Evolutionary conservation across 1,140 invertebrate species (phyloP).

Genomic region (Melanaphis sacchari): DNA sequence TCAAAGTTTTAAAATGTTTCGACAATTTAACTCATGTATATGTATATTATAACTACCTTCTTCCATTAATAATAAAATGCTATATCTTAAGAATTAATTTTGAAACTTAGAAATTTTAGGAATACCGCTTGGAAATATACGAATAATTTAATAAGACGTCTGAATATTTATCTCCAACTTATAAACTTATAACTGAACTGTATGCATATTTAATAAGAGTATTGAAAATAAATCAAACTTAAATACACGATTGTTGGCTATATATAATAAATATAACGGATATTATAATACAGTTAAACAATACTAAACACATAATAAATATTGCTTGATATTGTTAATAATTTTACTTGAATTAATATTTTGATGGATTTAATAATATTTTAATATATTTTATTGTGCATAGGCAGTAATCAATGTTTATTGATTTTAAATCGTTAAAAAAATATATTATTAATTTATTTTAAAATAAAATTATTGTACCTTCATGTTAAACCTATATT

Average conservation of each 20-base stretch:
- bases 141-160: neutral
- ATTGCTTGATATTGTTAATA: neutral
- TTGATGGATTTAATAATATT: neutral
- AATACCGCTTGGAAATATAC: neutral
- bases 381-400: neutral
- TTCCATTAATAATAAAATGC: neutral
- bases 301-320: neutral
- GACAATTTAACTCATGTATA: neutral
- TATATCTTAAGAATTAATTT: neutral
- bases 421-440: neutral
- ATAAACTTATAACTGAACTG: neutral
- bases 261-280: neutral
- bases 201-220: neutral
- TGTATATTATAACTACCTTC: neutral
- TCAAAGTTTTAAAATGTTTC: neutral
- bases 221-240: neutral
- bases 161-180: neutral
- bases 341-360: neutral
- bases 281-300: neutral
- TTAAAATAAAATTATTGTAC: neutral
- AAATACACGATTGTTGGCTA: neutral
- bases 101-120: neutral
- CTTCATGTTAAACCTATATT: neutral
- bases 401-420: neutral
- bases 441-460: neutral